A percentile compares a stretch with the other conserved stretches of the same genome.
These are phyloP conservation scores for Carterocephalus palaemon DNA, from an alignment of 2,888 invertebrate species.

Conservation along the genomic window DNA sequence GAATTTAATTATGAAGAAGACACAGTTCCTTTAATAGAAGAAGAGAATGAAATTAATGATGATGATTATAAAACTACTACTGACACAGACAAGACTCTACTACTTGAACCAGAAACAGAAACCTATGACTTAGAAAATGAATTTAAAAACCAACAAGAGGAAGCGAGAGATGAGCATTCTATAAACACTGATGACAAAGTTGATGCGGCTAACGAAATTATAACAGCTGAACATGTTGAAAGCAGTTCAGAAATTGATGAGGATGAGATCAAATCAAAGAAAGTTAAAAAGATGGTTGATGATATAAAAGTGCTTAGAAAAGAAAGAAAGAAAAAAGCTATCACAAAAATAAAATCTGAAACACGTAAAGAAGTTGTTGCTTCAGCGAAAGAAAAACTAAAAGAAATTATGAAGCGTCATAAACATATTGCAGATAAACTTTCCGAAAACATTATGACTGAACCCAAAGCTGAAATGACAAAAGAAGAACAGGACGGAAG, in stretches of 20 bases:
- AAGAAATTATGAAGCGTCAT: slow-evolving; percentile 72
- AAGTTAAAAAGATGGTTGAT: slow-evolving; percentile 52
- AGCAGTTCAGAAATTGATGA: slow-evolving; percentile 29
- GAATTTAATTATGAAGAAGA: slow-evolving; percentile 28
- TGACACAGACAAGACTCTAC: slow-evolving; percentile 13
- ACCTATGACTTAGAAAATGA: slow-evolving; percentile 23
- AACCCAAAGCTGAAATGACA: slow-evolving; percentile 51
- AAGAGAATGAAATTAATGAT: slow-evolving; percentile 20
- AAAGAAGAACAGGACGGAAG: slow-evolving; percentile 43
- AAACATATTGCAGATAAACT: slow-evolving; percentile 65
- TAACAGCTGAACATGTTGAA: slow-evolving; percentile 24
- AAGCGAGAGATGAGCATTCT: slow-evolving; percentile 23
- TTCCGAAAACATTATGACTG: slow-evolving; percentile 46
- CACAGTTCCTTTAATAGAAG: slow-evolving; percentile 6
- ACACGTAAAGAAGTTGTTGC: slow-evolving; percentile 69
- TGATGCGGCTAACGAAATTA: slow-evolving; percentile 12
- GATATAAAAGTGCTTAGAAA: slow-evolving; percentile 54
- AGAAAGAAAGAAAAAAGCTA: slow-evolving; percentile 65
- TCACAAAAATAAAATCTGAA: slow-evolving; percentile 70
- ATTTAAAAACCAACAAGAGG: slow-evolving; percentile 16
- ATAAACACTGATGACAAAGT: slow-evolving; percentile 24
- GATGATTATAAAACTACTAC: slow-evolving; percentile 11
- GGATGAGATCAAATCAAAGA: slow-evolving; percentile 38
- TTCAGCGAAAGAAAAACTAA: slow-evolving; percentile 72
- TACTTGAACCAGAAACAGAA: slow-evolving; percentile 23